Percentiles rank a stretch among this genome's conserved stretches.
phyloP scores from a whole-genome alignment of 2,797 vertebrate genomes.

The Moxostoma hubbsi region DNA sequence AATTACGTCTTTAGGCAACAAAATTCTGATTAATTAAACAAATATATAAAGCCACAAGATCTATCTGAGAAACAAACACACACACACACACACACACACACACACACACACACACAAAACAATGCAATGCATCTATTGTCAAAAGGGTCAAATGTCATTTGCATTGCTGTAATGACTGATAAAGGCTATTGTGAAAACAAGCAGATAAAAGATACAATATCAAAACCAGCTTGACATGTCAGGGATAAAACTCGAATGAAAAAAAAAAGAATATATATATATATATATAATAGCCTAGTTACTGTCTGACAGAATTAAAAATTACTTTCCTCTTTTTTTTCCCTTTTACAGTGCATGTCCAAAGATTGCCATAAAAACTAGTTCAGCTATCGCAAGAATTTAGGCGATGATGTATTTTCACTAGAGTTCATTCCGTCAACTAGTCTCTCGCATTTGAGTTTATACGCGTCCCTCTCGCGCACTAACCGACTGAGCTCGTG shows the following conservation, averaged over 20 bases:
- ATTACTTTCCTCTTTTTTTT: conserved; percentile 1
- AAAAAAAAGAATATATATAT: background rate
- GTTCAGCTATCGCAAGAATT: conserved; percentile 79
- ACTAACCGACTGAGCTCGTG: conserved; percentile 92
- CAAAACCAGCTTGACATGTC: conserved; percentile 48
- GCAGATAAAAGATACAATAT: conserved; percentile 38
- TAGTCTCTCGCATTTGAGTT: conserved; percentile 97
- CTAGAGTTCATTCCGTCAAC: conserved; percentile 89
- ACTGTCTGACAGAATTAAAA: background rate
- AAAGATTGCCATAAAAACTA: background rate
- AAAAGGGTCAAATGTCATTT: conserved; percentile 45
- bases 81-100: conserved; percentile 14
- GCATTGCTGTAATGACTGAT: conserved; percentile 33
- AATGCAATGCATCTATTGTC: conserved; percentile 35
- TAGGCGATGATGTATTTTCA: conserved; percentile 94
- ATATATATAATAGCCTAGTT: no score
- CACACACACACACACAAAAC: conserved; percentile 8
- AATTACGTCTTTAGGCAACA: background rate
- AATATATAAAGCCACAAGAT: conserved; percentile 26
- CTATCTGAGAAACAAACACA: background rate
- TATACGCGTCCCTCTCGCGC: conserved; percentile 97
- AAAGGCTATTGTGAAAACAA: conserved; percentile 32
- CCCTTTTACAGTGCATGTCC: background rate
- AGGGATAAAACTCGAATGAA: conserved; percentile 24
- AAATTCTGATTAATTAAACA: conserved; percentile 26